Evolutionary conservation across 2,797 vertebrate genomes (phyloP), one percentile per base, ranked within the genome.

Genomic region (Mus spretus): DNA sequence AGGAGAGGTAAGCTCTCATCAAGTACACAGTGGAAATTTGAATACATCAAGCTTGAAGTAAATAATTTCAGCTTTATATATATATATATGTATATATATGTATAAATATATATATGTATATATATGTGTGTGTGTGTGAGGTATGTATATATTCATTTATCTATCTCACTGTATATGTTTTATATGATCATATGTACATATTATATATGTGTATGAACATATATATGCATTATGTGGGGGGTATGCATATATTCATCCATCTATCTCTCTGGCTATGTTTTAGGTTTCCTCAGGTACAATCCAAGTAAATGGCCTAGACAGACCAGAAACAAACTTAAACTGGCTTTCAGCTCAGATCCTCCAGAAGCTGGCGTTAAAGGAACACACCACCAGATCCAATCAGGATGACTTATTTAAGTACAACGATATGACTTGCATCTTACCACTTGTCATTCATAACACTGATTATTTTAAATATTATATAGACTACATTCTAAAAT

Each of bases 401-500:
- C 67, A 40, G 6, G 34, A 50, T 40, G 37, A 57, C 72, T 7
- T 67, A 34, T 67, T 72, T 96, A 50, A 28, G 2, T 59, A 28
- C 44, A 79, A 22, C 72, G 50, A 87, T 88, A 50, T 84, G 15
- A 59, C 11, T 22, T 17, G 19, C 55, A 57, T 47, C 26, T 53
- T 82, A 78, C 53, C n/a, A 47, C 17, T 13, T 83, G 10, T 28
- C 6, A 93, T 61, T 74, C 17, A 13, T 22, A 96, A 40, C 11
- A n/a, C 55, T 82, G 44, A 91, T 83, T 95, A 63, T 65, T 88
- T 28, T 28, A 77, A 79, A 63, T 2, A 78, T 50, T 82, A 78
- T 70, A 37, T 34, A 72, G 15, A 9, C 61, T 63, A 72, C 28
- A 78, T 72, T 90, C 50, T 37, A 87, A 78, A 74, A 74, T 50